Evolutionary conservation across 2,113 vertebrate species (phyloP), one percentile per base, ranked within the genome.

Genomic region (Cettia cetti): DNA sequence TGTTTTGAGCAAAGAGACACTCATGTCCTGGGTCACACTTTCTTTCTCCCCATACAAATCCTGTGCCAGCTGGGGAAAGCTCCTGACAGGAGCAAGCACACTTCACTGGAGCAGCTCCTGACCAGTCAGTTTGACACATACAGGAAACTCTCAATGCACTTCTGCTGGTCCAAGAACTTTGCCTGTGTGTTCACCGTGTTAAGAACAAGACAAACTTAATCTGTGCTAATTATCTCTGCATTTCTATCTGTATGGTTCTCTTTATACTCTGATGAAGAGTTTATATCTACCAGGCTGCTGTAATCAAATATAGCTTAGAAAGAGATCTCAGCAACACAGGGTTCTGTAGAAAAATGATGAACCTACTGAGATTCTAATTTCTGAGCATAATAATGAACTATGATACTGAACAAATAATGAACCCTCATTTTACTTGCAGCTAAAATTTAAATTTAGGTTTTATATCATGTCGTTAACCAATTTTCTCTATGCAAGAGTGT

Each of bases 391-490:
- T 50, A 91, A 88, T 57, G 59, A 86, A 61, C 39, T 63, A 37
- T 33, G 37, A 75, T 57, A 91, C 88, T 65, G 57, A 78, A 68
- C 39, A 94, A 86, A 78, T 82, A 91, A 94, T 76, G 47, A 93
- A 59, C 5, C 1, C 17, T 85, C 54, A 47, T 85, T 85, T 91
- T 50, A 94, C 50, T 80, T 82, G 78, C 59, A 91, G 71, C 30
- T 80, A 65, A 72, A 82, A 79, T 68, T 94, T 66, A 72, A 85
- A 92, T 89, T 85, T 61, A 72, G 40, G 33, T 87, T 82, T 92
- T 87, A 24, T 60, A 87, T 76, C 2, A 0, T 24, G 23, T 15
- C 68, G 35, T 42, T 89, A 87, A 79, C 26, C 37, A 64, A 44
- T 64, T 89, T 37, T 56, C 44, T 64, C 49, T 44, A 59, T 71